These are phyloP conservation scores for Tipula vernalis DNA, from an alignment of 2,888 invertebrate species.

Conservation along the genomic window DNA sequence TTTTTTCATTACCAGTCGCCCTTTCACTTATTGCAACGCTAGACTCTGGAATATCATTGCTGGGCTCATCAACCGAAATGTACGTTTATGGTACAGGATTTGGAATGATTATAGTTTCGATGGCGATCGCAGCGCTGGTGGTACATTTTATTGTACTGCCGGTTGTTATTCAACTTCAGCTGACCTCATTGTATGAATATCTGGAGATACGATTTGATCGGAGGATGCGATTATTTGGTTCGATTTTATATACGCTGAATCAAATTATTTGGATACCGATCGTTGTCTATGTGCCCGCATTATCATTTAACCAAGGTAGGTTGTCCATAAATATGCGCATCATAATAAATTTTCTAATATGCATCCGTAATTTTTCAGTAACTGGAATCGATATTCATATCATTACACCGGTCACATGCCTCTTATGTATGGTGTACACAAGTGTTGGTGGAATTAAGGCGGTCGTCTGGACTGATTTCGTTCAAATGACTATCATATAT, in stretches of 20 bases:
- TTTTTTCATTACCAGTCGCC: conserved; percentile 54
- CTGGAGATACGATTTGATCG: neutral
- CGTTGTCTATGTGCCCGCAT: conserved; percentile 56
- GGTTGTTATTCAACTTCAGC: conserved; percentile 28
- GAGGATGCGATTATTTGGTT: conserved; percentile 26
- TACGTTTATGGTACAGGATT: conserved; percentile 30
- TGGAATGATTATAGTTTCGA: conserved; percentile 39
- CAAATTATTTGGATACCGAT: neutral
- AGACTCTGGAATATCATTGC: conserved; percentile 43
- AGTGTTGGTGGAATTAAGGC: conserved; percentile 43
- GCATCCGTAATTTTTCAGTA: conserved; percentile 17
- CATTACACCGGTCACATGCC: conserved; percentile 68
- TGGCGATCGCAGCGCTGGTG: conserved; percentile 39
- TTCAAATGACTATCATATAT: conserved; percentile 37
- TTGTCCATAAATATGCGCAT: neutral
- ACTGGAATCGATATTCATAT: conserved; percentile 64
- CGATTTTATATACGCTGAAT: neutral
- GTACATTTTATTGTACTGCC: conserved; percentile 51
- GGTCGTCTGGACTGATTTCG: conserved; percentile 72
- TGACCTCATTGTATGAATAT: neutral
- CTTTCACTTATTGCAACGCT: conserved; percentile 51
- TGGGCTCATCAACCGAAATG: neutral
- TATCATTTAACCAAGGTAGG: conserved; percentile 57
- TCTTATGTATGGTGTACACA: neutral
- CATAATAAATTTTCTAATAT: neutral